Evolutionary conservation across 1,140 invertebrate species (phyloP), one percentile per base, ranked within the genome.

Genomic region (Zaprionus ghesquierei): DNA sequence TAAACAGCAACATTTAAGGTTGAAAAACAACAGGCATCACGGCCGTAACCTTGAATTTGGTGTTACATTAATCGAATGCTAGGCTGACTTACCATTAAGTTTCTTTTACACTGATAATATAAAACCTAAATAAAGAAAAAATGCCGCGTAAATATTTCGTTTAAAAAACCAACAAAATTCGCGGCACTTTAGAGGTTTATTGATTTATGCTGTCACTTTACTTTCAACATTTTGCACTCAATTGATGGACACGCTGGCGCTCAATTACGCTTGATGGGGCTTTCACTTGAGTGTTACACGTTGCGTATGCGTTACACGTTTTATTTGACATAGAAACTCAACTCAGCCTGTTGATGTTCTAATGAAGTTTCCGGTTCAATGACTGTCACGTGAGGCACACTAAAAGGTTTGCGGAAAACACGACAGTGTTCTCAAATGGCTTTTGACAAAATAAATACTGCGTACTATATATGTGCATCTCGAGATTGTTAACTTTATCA

Each of bases 211-310:
- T 50, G 33, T 25, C 33, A 62, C 38, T 46, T 56, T 25, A 5
- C 38, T 54, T 44, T 23, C 10, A 23, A 8, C 12, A 46, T 20
- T 35, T 15, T 9, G 5, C 54, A 20, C 33, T 51, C 12, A 35
- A 49, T 53, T 71, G 69, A 66, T 71, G 31, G 53, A 65, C 18
- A 58, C 41, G 31, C 12, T 31, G 9, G 12, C 12, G 20, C 54
- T 58, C 25, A 50, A 65, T 64, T 71, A 66, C 58, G 25, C 25
- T 31, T 55, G 53, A 50, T 65, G 31, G 53, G 3, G 2, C 13
- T 64, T 38, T n/a, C 51, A 50, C 38, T 49, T 46, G 41, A 58
- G 6, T 38, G 29, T 31, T 50, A 46, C 49, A 61, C 31, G 20
- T 31, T 41, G 23, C 25, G 18, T 49, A 18, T 31, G 46, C 59